These are phyloP conservation scores for Aradophagus sp. DNA, from an alignment of 1,140 invertebrate genomes.

Conservation along the genomic window DNA sequence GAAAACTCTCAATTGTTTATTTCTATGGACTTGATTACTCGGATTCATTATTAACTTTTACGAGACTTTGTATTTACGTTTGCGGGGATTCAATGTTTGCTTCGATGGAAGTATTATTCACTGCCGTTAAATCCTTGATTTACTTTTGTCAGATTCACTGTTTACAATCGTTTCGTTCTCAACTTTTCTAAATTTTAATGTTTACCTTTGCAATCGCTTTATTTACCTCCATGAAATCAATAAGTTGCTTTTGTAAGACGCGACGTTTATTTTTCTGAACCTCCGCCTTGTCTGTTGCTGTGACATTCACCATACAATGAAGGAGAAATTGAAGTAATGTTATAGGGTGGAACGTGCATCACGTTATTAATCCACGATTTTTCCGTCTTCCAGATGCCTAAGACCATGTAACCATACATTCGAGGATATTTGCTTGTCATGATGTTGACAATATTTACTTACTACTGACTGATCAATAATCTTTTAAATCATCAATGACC, in stretches of 20 bases:
- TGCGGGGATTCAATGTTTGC: constrained; percentile 29
- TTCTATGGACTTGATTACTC: constrained; percentile 24
- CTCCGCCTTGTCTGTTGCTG: too few species aligned
- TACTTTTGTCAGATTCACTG: constrained; percentile 32
- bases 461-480: too few species aligned
- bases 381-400: too few species aligned
- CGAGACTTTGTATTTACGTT: constrained; percentile 33
- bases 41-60: constrained; percentile 44
- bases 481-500: too few species aligned
- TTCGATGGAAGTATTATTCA: constrained; percentile 44
- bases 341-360: too few species aligned
- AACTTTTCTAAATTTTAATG: constrained; percentile 35
- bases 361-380: too few species aligned
- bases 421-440: too few species aligned
- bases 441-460: too few species aligned
- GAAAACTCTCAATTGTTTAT: constrained; percentile 31
- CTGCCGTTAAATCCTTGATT: constrained; percentile 11
- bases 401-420: too few species aligned
- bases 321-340: too few species aligned
- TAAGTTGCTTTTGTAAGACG: constrained; percentile 29
- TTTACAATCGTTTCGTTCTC: constrained; percentile 42
- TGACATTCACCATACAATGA: too few species aligned
- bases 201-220: constrained; percentile 19
- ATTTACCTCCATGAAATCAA: constrained; percentile 42
- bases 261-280: constrained; percentile 31